Percentiles rank a stretch among this genome's conserved stretches.
Evolutionary conservation across 2,888 invertebrate species (phyloP).

Genomic region (Tyria jacobaeae): DNA sequence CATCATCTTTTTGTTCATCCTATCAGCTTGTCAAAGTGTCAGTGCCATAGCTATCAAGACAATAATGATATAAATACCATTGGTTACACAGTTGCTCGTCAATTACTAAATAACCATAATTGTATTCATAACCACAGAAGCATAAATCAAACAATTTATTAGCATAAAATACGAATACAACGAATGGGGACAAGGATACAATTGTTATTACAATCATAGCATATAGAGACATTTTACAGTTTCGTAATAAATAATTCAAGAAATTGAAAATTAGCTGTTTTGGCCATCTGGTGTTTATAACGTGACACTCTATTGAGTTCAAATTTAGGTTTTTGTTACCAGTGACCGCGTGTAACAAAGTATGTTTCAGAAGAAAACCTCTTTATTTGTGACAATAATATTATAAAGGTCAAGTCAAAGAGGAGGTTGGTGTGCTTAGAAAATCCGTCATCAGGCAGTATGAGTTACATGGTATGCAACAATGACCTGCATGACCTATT

Average conservation of each 20-base stretch:
- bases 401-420: no score
- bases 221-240: constrained; percentile 7
- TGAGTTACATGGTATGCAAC: no score
- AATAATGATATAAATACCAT: constrained; percentile 1
- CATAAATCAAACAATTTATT: constrained; percentile 40
- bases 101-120: constrained; percentile 29
- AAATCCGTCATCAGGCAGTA: no score
- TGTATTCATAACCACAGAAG: constrained; percentile 19
- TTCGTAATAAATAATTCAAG: constrained; percentile 10
- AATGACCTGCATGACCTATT: no score
- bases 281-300: not conserved
- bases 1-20: not conserved
- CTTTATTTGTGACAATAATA: no score
- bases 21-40: not conserved
- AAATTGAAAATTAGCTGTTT: not conserved
- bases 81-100: not conserved
- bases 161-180: constrained; percentile 17
- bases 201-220: constrained; percentile 17
- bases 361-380: no score
- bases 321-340: not conserved
- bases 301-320: not conserved
- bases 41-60: not conserved
- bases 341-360: not conserved
- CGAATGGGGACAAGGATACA: constrained; percentile 40
- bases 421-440: no score